Evolutionary conservation across 35 echinoderm and acorn worm genomes (phyloP).

Genomic region (Heliocidaris erythrogramma): DNA sequence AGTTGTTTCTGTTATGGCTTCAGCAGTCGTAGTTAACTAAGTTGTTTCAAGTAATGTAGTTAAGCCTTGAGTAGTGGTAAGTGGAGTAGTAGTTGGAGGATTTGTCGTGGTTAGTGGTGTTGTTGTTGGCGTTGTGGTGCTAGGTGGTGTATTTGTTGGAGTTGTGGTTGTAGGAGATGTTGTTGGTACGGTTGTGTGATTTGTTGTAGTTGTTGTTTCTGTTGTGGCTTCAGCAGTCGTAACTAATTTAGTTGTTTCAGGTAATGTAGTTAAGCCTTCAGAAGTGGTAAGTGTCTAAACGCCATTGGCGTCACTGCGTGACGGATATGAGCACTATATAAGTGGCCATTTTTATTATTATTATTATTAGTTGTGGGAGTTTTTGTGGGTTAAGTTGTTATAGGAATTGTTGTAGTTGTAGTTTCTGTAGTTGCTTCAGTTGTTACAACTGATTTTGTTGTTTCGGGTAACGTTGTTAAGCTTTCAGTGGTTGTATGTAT

Average conservation of each 20-base stretch:
- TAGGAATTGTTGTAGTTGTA: background rate
- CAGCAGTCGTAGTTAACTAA: background rate
- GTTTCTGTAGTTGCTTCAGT: constrained; percentile 23
- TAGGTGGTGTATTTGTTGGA: background rate
- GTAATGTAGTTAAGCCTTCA: constrained; percentile 12
- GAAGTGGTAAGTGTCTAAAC: background rate
- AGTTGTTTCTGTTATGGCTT: background rate
- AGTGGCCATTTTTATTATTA: no score
- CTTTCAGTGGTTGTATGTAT: background rate
- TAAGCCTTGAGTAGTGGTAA: background rate
- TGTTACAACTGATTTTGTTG: constrained; percentile 29
- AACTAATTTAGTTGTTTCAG: constrained; percentile 45
- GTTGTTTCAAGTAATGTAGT: constrained; percentile 52
- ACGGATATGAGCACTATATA: no score
- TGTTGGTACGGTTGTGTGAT: background rate
- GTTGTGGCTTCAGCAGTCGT: background rate
- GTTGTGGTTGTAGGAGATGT: constrained; percentile 15
- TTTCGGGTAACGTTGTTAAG: constrained; percentile 22
- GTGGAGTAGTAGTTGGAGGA: background rate
- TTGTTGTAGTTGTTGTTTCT: background rate
- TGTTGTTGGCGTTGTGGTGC: background rate
- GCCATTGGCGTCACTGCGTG: no score
- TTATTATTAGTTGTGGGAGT: background rate
- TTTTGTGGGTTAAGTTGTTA: background rate
- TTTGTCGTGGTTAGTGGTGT: background rate